A percentile compares a stretch with the other conserved stretches of the same genome.
These are phyloP conservation scores for Apotomis betuletana DNA, from an alignment of 2,888 invertebrate species.

Conservation along the genomic window DNA sequence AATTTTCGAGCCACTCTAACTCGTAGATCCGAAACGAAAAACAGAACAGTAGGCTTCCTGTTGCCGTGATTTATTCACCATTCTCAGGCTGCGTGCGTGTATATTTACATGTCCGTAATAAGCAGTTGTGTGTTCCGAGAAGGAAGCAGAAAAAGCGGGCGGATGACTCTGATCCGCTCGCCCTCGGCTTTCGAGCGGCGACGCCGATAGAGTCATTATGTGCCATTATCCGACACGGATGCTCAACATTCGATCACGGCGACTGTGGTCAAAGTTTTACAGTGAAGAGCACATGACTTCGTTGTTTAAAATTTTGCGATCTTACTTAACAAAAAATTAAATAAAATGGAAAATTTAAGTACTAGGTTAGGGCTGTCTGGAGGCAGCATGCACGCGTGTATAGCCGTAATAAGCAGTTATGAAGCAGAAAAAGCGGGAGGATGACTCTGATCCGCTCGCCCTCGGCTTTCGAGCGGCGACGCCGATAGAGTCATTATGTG, in stretches of 20 bases:
- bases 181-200: conserved; percentile 54
- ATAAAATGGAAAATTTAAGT: too few species aligned
- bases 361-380: too few species aligned
- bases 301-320: too few species aligned
- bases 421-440: conserved; percentile 49
- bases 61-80: conserved; percentile 30
- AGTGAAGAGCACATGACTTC: too few species aligned
- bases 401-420: conserved; percentile 33
- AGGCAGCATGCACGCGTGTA: conserved; percentile 15
- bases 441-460: conserved; percentile 47
- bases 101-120: conserved; percentile 38
- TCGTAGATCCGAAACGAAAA: conserved; percentile 11
- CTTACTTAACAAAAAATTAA: too few species aligned
- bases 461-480: conserved; percentile 55
- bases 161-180: conserved; percentile 46
- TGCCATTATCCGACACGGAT: conserved; percentile 70
- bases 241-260: conserved; percentile 55
- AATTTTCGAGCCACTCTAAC: background rate
- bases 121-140: conserved; percentile 40
- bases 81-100: conserved; percentile 26
- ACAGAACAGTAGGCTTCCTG: conserved; percentile 27
- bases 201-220: conserved; percentile 83
- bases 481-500: conserved; percentile 82
- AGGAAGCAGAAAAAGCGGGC: conserved; percentile 49
- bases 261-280: background rate